Conservation (phyloP, 2,888 invertebrate species). For the Cotesia congregata region DNA sequence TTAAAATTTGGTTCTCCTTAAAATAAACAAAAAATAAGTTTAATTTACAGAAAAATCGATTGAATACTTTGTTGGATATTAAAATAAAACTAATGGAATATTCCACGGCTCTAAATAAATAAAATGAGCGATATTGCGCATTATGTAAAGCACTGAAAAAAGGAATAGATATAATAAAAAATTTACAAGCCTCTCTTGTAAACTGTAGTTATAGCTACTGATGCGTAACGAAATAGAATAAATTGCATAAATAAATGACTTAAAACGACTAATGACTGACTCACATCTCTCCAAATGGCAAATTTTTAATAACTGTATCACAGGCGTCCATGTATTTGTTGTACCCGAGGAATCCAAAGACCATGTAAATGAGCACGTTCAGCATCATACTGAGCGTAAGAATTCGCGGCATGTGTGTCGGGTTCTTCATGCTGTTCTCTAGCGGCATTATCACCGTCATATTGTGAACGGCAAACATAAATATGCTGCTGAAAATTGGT, state of each 20-base stretch:
- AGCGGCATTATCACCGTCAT: slow-evolving; percentile 92
- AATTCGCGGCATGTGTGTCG: slow-evolving; percentile 84
- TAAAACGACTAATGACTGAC: slow-evolving; percentile 61
- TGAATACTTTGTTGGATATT: not conserved
- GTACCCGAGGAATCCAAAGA: slow-evolving; percentile 93
- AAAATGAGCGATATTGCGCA: slow-evolving; percentile 26
- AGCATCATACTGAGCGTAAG: slow-evolving; percentile 86
- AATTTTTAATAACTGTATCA: slow-evolving; percentile 86
- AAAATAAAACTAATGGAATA: slow-evolving; percentile 31
- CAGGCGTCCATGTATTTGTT: slow-evolving; percentile 84
- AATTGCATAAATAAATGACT: not conserved
- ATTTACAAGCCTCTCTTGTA: not conserved
- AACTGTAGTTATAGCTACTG: not conserved
- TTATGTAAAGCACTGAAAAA: slow-evolving; percentile 11
- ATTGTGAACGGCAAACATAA: slow-evolving; percentile 96
- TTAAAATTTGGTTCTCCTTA: no score
- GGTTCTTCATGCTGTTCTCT: slow-evolving; percentile 91
- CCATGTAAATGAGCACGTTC: slow-evolving; percentile 82
- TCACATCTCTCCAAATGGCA: slow-evolving; percentile 80
- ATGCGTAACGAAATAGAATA: slow-evolving; percentile 17
- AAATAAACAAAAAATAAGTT: no score
- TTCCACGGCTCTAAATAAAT: slow-evolving; percentile 20
- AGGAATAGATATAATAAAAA: not conserved
- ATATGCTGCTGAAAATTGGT: slow-evolving; percentile 75
- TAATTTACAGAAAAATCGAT: not conserved